A percentile compares a stretch with the other conserved stretches of the same genome.
These are phyloP conservation scores for Cricetomys ansorgei DNA, from an alignment of 2,113 vertebrate genomes.

Conservation along the genomic window DNA sequence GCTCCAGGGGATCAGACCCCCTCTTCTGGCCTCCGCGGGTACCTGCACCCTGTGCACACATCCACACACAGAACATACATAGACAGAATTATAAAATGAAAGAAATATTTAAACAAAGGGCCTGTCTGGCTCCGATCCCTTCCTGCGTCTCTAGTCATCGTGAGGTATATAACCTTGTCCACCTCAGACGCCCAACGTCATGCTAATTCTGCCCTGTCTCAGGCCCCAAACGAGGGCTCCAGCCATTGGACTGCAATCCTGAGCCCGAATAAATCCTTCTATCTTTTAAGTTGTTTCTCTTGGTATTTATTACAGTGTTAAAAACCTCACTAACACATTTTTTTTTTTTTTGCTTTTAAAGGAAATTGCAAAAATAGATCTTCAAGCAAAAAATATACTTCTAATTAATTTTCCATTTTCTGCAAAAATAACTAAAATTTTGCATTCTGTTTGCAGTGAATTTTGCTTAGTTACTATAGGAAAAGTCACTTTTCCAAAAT, in stretches of 20 bases:
- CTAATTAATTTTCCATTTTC: background rate
- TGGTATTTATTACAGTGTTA: background rate
- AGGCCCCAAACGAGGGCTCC: background rate
- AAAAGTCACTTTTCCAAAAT: constrained; percentile 10
- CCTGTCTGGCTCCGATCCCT: background rate
- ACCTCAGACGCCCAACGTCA: no score
- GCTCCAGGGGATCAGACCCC: background rate
- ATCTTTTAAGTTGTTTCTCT: background rate
- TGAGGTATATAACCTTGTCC: background rate
- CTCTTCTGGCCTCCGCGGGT: background rate
- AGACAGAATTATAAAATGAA: background rate
- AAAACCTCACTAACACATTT: background rate
- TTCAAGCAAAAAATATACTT: background rate
- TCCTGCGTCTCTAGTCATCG: no score
- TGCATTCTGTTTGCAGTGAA: background rate
- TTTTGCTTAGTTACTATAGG: constrained; percentile 13
- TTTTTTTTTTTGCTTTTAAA: background rate
- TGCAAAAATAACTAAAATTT: background rate
- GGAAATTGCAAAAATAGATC: background rate
- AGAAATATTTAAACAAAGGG: background rate
- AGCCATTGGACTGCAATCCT: background rate
- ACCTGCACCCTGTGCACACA: background rate
- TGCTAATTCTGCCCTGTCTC: background rate
- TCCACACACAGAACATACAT: background rate
- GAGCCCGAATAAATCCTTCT: background rate